Evolutionary conservation across 2,888 invertebrate species (phyloP), one percentile per base, ranked within the genome.

Genomic region (Orthonevra nobilis): DNA sequence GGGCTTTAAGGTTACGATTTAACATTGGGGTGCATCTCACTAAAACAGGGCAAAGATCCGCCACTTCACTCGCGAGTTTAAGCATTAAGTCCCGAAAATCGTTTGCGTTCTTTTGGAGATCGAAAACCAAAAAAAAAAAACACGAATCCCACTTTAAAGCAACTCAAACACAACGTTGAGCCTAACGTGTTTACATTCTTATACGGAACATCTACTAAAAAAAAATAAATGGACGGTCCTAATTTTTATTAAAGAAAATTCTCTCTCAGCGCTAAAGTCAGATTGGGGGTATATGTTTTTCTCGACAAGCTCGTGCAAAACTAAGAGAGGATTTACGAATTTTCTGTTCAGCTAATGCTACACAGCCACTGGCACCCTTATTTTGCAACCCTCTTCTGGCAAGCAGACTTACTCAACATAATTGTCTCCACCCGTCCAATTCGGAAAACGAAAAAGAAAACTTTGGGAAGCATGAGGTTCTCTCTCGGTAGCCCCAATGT

Each of bases 251-350:
- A n/a, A n/a, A 34, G 54, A 79, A 73, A 73, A 68, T 73, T 61
- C 73, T 66, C 73, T 73, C 56, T 42, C 26, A 32, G 19, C 36
- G n/a, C n/a, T 38, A 19, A 15, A 32, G 15, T 50, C 23, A 50
- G 70, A 77, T 77, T 63, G 58, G 64, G n/a, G n/a, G n/a, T n/a
- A n/a, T n/a, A n/a, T n/a, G n/a, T n/a, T 36, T 60, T 72, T 77
- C 50, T 19, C 46, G 32, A 48, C 20, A 26, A 20, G 10, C 7
- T n/a, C 32, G 10, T 17, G 2, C n/a, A 7, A 44, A 42, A 48
- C 40, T 15, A 38, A 12, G 58, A 50, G 44, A 50, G 61, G 14
- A 64, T 34, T 46, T 69, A 75, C 48, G 56, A 64, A 20, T 52
- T 52, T 46, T 10, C 44, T 64, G 46, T n/a, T 77, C 72, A 64